Evolutionary conservation across 2,797 vertebrate species (phyloP), one percentile per base, ranked within the genome.

Genomic region (Synanceia verrucosa): DNA sequence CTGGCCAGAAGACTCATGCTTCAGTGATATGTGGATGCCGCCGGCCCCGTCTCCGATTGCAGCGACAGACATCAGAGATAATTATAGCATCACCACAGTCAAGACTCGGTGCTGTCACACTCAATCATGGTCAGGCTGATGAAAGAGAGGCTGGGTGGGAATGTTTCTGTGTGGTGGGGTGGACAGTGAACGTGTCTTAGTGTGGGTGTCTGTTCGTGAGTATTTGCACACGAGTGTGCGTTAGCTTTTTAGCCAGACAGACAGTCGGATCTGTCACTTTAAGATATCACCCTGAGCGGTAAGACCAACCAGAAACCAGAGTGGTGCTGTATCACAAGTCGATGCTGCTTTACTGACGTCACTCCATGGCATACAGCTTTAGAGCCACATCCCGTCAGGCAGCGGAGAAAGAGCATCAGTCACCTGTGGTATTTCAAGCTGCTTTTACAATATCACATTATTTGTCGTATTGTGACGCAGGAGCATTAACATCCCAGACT

Each of bases 61-160:
- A 93, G 83, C 66, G 31, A 81, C 84, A 89, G 79, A 92, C 93
- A 90, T 93, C 92, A 92, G 83, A 50, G 88, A 88, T 93, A 94
- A 93, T 91, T 93, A 93, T 93, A 94, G 92, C 88, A 62, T 56
- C 74, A 14, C 80, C 80, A 56, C 70, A 72, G 76, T 89, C 90
- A 88, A 87, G 88, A 86, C 44, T 66, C 63, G 12, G 82, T 50
- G 23, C 78, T 91, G 89, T 89, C 89, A 88, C 87, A 79, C 86
- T 88, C 86, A 64, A 85, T 90, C 89, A 88, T 77, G 6, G 53
- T 69, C 88, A 78, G 70, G 37, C 59, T 80, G 82, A 80, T 76
- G 86, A 90, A 82, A 90, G 76, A 65, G 47, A 58, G 58, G 10
- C 10, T 5, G 23, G 47, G 39, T 47, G 41, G 29, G 31, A 43